A percentile compares a stretch with the other conserved stretches of the same genome.
phyloP scores from a whole-genome alignment of 2,797 vertebrate species.

The Falco novaeseelandiae region DNA sequence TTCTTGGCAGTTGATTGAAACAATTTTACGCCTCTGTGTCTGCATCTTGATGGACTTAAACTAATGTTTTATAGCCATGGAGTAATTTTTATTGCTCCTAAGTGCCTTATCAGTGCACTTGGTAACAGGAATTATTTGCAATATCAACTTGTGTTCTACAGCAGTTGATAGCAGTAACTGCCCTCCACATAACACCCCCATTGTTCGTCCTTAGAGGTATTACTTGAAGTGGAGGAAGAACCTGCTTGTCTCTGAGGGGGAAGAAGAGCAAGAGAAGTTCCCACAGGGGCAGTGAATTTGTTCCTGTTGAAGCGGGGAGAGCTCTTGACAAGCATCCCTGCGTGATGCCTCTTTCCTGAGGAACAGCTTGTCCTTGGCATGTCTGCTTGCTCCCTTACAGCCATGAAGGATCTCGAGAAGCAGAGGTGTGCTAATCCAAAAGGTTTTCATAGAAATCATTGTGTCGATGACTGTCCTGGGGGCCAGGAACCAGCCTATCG shows the following conservation, averaged over 20 bases:
- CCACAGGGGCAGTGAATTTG: fast-evolving
- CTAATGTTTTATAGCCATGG: not conserved
- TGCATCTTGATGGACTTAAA: not conserved
- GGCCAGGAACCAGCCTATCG: not conserved
- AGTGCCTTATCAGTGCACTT: not conserved
- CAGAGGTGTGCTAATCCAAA: not conserved
- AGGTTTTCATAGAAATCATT: fast-evolving
- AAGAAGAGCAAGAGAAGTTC: not conserved
- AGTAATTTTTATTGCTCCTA: not conserved
- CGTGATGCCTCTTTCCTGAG: not conserved
- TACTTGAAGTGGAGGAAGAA: not conserved
- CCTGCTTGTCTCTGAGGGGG: fast-evolving
- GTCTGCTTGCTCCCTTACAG: not conserved
- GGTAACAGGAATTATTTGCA: not conserved
- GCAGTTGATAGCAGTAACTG: not conserved
- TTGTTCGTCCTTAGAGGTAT: not conserved
- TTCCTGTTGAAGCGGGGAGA: fast-evolving
- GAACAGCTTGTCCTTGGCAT: not conserved
- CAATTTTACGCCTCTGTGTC: not conserved
- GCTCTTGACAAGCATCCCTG: not conserved
- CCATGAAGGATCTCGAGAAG: not conserved
- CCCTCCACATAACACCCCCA: not conserved
- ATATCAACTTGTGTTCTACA: not conserved
- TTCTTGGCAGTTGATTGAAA: not conserved
- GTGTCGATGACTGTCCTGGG: fast-evolving